Evolutionary conservation across 2,113 vertebrate genomes (phyloP), one percentile per base, ranked within the genome.

Genomic region (Hoplias malabaricus): DNA sequence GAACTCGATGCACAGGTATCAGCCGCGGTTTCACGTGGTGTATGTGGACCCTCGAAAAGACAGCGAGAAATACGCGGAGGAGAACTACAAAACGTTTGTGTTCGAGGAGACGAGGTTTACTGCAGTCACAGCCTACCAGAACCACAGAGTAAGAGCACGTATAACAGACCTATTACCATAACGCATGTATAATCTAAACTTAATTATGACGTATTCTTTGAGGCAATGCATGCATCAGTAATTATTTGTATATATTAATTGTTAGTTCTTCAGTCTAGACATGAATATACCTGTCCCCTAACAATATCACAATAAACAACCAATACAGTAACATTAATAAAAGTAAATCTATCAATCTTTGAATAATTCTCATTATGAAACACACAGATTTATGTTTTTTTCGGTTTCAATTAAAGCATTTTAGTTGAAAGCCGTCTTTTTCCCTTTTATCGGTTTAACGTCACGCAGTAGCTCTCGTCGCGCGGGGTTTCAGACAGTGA

Each of bases 1-100:
- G 86, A 99, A 99, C 93, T 99, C 98, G 84, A 99, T 99, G 98
- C 98, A 99, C 90, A 95, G 97, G 92, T 99, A 99, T 89, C 98
- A 99, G 89, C 97, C 98, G 48, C 92, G 98, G 42, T 99, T 99
- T 83, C 98, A 99, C 5, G 97, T 99, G 57, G 98, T 99, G 12
- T 99, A 98, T 5, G 98, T 98, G 88, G 98, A 99, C 27, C 98
- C 98, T 0, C 91, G 98, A 40, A 99, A 99, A 88, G 98, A 99
- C 88, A 99, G 97, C 1, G 98, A 99, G 88, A 98, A 99, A 42
- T 99, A 98, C 0, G 98, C 98, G 0, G 96, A 99, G 82, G 97
- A 99, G 85, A 99, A 99, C 87, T 99, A 97, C 78, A 99, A 99
- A 87, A 98, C 96, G 0, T 99, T 99, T 66, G 96, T 99, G 33